These are phyloP conservation scores for Fulmarus glacialis DNA, from an alignment of 2,113 vertebrate genomes.

Conservation along the genomic window DNA sequence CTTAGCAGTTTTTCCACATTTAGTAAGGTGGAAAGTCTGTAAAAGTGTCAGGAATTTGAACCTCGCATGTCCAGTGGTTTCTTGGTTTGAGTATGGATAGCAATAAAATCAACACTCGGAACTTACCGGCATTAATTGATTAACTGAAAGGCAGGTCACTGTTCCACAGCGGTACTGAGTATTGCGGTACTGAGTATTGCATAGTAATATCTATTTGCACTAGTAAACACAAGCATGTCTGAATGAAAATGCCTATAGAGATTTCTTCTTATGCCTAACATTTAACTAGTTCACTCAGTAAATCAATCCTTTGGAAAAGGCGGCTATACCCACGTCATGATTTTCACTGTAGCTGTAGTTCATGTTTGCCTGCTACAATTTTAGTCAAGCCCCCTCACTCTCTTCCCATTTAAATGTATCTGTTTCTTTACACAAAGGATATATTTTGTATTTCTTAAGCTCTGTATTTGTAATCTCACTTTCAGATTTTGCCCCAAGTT, in stretches of 20 bases:
- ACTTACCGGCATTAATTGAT: not conserved
- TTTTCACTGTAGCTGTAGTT: not conserved
- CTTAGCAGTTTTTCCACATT: not conserved
- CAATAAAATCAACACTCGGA: not conserved
- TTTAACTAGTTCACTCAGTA: not conserved
- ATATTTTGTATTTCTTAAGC: not conserved
- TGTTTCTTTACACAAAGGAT: not conserved
- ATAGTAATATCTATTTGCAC: not conserved
- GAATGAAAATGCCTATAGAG: not conserved
- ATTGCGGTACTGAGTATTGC: not conserved
- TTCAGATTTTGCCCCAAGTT: not conserved
- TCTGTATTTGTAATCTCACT: not conserved
- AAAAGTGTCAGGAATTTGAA: not conserved
- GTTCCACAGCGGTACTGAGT: rapidly evolving
- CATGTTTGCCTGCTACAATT: not conserved
- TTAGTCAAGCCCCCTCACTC: not conserved
- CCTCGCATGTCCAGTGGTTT: not conserved
- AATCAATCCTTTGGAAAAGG: not conserved
- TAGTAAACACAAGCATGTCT: not conserved
- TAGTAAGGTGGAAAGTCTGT: not conserved
- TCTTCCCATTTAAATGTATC: not conserved
- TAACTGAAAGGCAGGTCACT: not conserved
- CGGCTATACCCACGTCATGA: not conserved
- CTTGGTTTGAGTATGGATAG: not conserved
- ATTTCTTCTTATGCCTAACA: not conserved